Evolutionary conservation across 2,888 invertebrate genomes (phyloP).

Genomic region (Eupelmus urozonus): DNA sequence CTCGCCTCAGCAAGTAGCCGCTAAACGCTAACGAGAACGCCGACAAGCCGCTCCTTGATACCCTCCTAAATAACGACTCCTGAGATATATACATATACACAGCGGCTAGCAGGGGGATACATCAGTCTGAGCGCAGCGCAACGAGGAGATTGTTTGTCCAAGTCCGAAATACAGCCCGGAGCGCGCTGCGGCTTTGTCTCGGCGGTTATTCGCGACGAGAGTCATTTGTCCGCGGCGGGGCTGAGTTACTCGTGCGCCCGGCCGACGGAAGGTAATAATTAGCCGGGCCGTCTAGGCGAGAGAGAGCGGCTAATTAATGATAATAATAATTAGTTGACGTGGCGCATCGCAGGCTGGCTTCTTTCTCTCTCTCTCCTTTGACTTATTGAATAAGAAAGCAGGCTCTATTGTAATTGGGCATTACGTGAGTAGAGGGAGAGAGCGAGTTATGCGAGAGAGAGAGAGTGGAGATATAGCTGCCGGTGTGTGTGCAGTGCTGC

Average conservation of each 20-base stretch:
- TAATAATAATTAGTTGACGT: slow-evolving; percentile 51
- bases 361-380: not conserved
- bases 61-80: no score
- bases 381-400: slow-evolving; percentile 46
- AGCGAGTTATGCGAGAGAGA: slow-evolving; percentile 2
- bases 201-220: slow-evolving; percentile 11
- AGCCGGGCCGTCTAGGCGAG: not conserved
- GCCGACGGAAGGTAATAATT: slow-evolving; percentile 39
- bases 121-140: no score
- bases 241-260: not conserved
- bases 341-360: not conserved
- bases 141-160: no score
- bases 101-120: no score
- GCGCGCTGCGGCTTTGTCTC: slow-evolving; percentile 23
- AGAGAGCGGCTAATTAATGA: slow-evolving; percentile 33
- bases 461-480: not conserved
- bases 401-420: slow-evolving; percentile 52
- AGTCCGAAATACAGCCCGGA: no score
- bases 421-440: no score
- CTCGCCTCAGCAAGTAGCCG: not conserved
- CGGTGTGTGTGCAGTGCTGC: slow-evolving; percentile 29
- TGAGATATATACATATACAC: no score
- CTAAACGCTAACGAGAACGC: not conserved
- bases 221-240: slow-evolving; percentile 38
- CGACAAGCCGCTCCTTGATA: no score